Evolutionary conservation across 1,140 invertebrate species (phyloP).

Genomic region (Drosophila repletoides): DNA sequence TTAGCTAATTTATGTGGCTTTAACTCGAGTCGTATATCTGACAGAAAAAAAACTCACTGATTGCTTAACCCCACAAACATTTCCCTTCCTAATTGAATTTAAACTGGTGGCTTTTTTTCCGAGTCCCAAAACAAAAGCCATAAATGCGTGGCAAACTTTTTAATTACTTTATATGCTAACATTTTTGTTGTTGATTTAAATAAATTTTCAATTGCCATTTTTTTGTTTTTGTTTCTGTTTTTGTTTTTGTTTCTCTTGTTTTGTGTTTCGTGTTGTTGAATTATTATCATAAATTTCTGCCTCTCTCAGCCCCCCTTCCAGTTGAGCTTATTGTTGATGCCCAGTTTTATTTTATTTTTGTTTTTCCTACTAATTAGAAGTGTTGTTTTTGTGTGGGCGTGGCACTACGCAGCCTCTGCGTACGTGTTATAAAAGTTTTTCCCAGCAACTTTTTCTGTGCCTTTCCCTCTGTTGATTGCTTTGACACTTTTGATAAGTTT

Average conservation of each 20-base stretch:
- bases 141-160: constrained; percentile 74
- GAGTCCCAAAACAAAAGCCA: constrained; percentile 51
- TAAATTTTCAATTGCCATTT: constrained; percentile 47
- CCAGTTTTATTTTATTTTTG: constrained; percentile 21
- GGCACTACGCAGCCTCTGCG: constrained; percentile 16
- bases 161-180: constrained; percentile 73
- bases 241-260: constrained; percentile 2
- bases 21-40: background rate
- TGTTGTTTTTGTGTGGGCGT: constrained; percentile 53
- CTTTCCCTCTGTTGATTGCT: constrained; percentile 58
- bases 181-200: constrained; percentile 67
- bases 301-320: background rate
- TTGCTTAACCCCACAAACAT: constrained; percentile 40
- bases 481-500: constrained; percentile 71
- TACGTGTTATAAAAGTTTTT: constrained; percentile 69
- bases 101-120: constrained; percentile 32
- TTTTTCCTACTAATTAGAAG: constrained; percentile 67
- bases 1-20: background rate
- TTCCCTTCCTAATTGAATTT: constrained; percentile 61
- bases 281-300: constrained; percentile 76
- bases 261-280: constrained; percentile 36
- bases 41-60: constrained; percentile 21
- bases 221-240: background rate
- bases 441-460: constrained; percentile 49
- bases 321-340: background rate